Evolutionary conservation across 2,797 vertebrate species (phyloP), one percentile per base, ranked within the genome.

Genomic region (Amniataba percoides): DNA sequence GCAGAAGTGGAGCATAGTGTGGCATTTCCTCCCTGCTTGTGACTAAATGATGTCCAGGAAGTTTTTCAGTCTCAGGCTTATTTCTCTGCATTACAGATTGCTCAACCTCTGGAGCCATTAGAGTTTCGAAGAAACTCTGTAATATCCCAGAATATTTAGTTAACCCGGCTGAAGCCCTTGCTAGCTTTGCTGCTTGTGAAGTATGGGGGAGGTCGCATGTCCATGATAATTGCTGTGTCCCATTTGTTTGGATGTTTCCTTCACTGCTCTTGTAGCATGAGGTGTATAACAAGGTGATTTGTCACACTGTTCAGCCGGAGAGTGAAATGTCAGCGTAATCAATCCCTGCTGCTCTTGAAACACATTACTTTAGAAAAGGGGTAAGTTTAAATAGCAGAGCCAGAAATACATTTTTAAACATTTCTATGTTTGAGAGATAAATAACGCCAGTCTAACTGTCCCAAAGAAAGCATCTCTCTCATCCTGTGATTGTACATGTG

Each of bases 241-340:
- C 19, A 1, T 72, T 71, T 42, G 39, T 13, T 63, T 78, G 31
- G 2, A 36, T 64, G 6, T 53, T 72, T 59, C 48, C 39, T 19
- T 67, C 23, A n/a, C 40, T 70, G 3, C 40, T 67, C 8, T 52
- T 60, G n/a, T n/a, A 12, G 27, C 19, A 11, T 55, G 40, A 58
- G 19, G 40, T 19, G 34, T 23, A 2, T 13, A 69, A 46, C 12
- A 49, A 46, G 36, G 42, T 46, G 46, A 55, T 74, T 77, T 66
- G 59, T 80, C 68, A 71, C 31, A 13, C 42, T 14, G 14, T 21
- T 19, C 42, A 48, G n/a, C 53, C 43, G 2, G 7, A 8, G 51
- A 34, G 72, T 66, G 2, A 60, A 63, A 77, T 52, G 43, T 65
- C 73, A 58, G 15, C n/a, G 46, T 74, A 51, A 71, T 73, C 18